Evolutionary conservation across 2,113 vertebrate species (phyloP).

Genomic region (Platanista minor): DNA sequence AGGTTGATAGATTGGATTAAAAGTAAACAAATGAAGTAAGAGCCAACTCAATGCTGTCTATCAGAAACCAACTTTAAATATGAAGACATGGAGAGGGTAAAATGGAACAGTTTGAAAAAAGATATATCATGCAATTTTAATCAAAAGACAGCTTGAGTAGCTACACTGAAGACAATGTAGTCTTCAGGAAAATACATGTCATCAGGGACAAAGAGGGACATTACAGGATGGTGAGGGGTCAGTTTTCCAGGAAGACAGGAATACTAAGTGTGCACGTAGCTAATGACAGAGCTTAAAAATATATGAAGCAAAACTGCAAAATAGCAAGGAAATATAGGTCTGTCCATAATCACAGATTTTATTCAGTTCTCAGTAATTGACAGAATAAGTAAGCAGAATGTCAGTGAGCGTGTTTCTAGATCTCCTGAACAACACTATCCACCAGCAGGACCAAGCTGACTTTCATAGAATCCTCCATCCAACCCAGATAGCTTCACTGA

Average conservation of each 20-base stretch:
- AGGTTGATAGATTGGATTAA: neutral
- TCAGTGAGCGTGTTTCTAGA: neutral
- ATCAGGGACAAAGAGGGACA: neutral
- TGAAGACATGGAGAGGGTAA: neutral
- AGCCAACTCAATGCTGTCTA: neutral
- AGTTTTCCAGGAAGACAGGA: neutral
- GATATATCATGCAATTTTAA: neutral
- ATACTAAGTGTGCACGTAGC: neutral
- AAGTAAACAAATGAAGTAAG: neutral
- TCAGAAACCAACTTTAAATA: neutral
- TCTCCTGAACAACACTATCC: neutral
- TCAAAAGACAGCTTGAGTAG: neutral
- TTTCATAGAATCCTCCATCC: neutral
- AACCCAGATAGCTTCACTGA: neutral
- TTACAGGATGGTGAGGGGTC: neutral
- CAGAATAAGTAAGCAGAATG: neutral
- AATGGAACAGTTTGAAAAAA: neutral
- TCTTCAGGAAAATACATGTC: neutral
- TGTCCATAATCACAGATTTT: neutral
- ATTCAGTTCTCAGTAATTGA: neutral
- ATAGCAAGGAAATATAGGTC: neutral
- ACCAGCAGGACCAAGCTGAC: neutral
- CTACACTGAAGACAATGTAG: too few relatives aligned
- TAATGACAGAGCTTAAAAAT: neutral
- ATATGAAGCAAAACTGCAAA: neutral